Evolutionary conservation across 2,888 invertebrate genomes (phyloP).

Genomic region (Teleiodes luculella): DNA sequence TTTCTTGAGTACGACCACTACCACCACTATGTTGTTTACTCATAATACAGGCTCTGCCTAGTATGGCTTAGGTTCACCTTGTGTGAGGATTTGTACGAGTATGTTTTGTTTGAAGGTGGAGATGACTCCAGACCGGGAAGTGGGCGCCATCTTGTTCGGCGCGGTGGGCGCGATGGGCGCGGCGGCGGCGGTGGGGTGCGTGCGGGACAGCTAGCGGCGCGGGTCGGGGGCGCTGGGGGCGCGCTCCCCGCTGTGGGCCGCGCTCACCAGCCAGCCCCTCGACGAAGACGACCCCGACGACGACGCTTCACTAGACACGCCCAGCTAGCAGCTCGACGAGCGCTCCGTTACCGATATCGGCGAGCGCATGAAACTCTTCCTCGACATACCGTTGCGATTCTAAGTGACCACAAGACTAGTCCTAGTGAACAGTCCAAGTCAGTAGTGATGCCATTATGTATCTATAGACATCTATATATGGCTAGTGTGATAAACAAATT

Average conservation of each 20-base stretch:
- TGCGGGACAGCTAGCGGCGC: constrained; percentile 80
- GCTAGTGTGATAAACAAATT: no score
- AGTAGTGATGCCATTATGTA: no score
- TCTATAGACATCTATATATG: no score
- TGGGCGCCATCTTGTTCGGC: constrained; percentile 61
- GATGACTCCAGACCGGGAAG: constrained; percentile 72
- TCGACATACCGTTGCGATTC: constrained; percentile 79
- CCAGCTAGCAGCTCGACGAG: constrained; percentile 78
- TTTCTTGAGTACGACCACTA: no score
- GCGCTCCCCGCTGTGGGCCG: constrained; percentile 88
- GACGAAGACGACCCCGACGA: constrained; percentile 61
- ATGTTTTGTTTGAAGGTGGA: constrained; percentile 50
- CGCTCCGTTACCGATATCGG: constrained; percentile 76
- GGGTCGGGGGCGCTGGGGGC: constrained; percentile 70
- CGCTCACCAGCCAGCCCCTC: constrained; percentile 84
- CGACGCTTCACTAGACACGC: constrained; percentile 33
- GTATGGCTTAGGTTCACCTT: no score
- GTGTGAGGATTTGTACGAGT: no score
- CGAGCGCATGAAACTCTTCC: constrained; percentile 75
- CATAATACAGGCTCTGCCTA: no score
- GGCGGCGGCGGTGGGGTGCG: constrained; percentile 47
- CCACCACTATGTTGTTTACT: no score
- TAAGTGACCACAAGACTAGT: no score
- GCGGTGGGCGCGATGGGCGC: constrained; percentile 62
- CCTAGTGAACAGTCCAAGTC: no score